Base-by-base conservation (phyloP, 2,888 invertebrate genomes). In the Drosophila borealis region DNA sequence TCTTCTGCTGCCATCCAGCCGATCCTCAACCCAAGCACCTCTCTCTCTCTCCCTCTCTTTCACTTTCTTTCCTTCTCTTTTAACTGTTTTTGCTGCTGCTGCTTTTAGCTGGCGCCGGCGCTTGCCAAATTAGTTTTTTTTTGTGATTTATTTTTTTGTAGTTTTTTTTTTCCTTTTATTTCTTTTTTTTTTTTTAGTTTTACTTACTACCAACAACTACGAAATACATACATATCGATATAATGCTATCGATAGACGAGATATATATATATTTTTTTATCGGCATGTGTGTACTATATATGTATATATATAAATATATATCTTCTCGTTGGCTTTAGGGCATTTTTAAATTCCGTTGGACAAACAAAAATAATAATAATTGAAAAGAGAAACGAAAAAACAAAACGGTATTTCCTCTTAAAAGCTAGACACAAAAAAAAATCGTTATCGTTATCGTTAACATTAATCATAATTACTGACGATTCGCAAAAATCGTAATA, bases 41-140 rank as follows among this genome's bases (percentile, higher is more conserved):
- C 34, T 62, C 17, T 17, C 29, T 44, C 33, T 21, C n/a, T 10
- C 25, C 5, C n/a, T 5, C 9, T 46, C 46, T 17, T 11, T 19
- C 57, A 44, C 33, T 4, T 33, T n/a, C 33, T 25, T 34, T 25
- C 36, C n/a, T 25, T 4, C 39, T 29, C 17, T 34, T 10, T 10
- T 8, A 11, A n/a, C 29, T 49, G 14, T 33, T 41, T n/a, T 59
- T 64, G 44, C 46, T 81, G 67, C 68, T 65, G 61, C 61, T 77
- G 70, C 53, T 64, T 85, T 77, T 73, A 87, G 88, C 85, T 70
- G 80, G 88, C 88, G 88, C 85, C 88, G 81, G 88, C 82, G 79
- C 82, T 87, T 82, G 82, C 82, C 82, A 81, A 85, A 73, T 71
- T 46, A 33, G 17, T 72, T 59, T 17, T 33, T 56, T 21, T 25